Conservation (phyloP, 1,140 invertebrate genomes). For the Bombus vancouverensis region DNA sequence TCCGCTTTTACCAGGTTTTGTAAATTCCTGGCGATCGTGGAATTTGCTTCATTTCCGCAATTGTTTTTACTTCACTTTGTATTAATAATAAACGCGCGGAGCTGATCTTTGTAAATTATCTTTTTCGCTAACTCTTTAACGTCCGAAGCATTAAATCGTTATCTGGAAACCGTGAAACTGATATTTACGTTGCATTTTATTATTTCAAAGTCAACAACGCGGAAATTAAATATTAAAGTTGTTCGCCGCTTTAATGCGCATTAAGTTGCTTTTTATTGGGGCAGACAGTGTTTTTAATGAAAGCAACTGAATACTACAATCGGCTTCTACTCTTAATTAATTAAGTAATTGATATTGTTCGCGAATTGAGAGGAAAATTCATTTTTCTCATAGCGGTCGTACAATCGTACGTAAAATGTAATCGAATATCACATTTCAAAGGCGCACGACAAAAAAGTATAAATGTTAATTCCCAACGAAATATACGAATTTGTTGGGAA, state of each 20-base stretch:
- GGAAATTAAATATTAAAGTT: background rate
- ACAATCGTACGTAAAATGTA: background rate
- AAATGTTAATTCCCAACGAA: too few relatives aligned
- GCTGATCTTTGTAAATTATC: background rate
- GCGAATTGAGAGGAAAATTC: background rate
- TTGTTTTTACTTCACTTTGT: too few relatives aligned
- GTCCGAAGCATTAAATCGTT: background rate
- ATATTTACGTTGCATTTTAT: background rate
- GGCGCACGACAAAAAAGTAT: rapidly evolving
- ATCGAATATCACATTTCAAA: background rate
- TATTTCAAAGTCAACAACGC: background rate
- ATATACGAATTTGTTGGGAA: too few relatives aligned
- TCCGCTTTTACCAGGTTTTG: background rate
- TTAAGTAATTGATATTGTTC: background rate
- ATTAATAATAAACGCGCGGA: background rate
- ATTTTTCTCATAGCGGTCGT: background rate
- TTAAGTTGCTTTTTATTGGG: background rate
- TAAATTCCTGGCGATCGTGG: background rate
- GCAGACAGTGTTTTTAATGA: background rate
- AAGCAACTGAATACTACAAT: background rate
- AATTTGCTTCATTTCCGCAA: background rate
- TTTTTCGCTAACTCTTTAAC: background rate
- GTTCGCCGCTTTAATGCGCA: background rate
- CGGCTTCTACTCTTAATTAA: background rate
- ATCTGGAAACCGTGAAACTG: background rate